These are phyloP conservation scores for Eurystomus gularis DNA, from an alignment of 2,113 vertebrate species.

Conservation along the genomic window DNA sequence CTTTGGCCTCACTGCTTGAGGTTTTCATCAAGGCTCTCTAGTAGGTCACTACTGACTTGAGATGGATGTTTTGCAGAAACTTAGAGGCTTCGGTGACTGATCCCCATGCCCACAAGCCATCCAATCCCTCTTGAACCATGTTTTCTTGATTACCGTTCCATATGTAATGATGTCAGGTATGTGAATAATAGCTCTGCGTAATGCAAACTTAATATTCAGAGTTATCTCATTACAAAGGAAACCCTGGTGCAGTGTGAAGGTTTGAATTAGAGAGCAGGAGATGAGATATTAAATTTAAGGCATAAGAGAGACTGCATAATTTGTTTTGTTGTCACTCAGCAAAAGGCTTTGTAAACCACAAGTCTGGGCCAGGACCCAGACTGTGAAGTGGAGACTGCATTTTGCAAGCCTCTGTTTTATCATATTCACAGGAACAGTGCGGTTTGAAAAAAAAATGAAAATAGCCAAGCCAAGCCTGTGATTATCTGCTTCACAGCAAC, in stretches of 20 bases:
- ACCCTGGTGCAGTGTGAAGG: constrained; percentile 43
- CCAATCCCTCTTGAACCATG: neutral
- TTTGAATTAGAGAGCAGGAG: constrained; percentile 69
- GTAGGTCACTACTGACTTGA: neutral
- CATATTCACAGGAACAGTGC: neutral
- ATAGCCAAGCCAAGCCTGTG: neutral
- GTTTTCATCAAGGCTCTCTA: neutral
- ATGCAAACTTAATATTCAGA: constrained; percentile 66
- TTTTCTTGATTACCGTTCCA: constrained; percentile 62
- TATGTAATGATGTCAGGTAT: constrained; percentile 50
- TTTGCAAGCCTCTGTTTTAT: constrained; percentile 30
- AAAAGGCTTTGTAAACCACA: constrained; percentile 48
- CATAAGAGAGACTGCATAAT: constrained; percentile 52
- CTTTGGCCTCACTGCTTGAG: neutral
- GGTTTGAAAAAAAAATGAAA: neutral
- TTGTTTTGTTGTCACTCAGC: constrained; percentile 69
- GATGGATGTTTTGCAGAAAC: neutral
- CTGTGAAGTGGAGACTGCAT: constrained; percentile 28
- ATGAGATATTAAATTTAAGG: constrained; percentile 66
- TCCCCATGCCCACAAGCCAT: constrained; percentile 39
- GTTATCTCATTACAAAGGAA: constrained; percentile 70
- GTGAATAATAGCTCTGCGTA: constrained; percentile 46
- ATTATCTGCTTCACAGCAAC: constrained; percentile 55
- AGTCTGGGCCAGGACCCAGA: constrained; percentile 27
- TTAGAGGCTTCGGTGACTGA: neutral